Percentiles rank a stretch among this genome's conserved stretches.
phyloP scores from a whole-genome alignment of 2,888 invertebrate species.

The Lycocerus yunnanus region DNA sequence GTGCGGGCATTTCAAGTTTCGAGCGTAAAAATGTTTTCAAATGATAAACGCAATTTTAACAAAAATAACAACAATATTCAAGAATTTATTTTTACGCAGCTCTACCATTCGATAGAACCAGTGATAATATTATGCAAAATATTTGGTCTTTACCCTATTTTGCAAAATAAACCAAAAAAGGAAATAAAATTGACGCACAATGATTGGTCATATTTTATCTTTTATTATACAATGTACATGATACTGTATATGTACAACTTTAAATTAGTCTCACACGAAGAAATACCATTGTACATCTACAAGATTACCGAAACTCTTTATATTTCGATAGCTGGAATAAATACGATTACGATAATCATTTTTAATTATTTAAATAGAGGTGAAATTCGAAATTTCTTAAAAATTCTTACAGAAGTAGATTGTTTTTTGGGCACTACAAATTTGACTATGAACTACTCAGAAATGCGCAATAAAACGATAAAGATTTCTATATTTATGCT shows the following conservation, averaged over 20 bases:
- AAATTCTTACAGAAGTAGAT: constrained; percentile 36
- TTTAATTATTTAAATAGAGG: constrained; percentile 18
- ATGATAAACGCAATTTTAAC: background rate
- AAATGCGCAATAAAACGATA: constrained; percentile 29
- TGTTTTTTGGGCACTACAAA: constrained; percentile 26
- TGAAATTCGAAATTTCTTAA: constrained; percentile 20
- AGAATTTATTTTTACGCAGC: background rate
- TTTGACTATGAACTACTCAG: constrained; percentile 33
- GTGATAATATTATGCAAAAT: constrained; percentile 24
- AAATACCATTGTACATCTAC: constrained; percentile 14
- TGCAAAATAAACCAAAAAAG: constrained; percentile 8
- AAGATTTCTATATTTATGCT: constrained; percentile 28
- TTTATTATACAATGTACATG: constrained; percentile 19
- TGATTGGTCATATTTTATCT: constrained; percentile 31
- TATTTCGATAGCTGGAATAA: constrained; percentile 21
- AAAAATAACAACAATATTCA: background rate
- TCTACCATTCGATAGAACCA: constrained; percentile 12
- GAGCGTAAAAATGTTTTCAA: background rate
- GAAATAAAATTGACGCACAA: constrained; percentile 6
- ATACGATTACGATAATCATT: constrained; percentile 21
- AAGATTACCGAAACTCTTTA: constrained; percentile 22
- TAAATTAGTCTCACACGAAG: constrained; percentile 19
- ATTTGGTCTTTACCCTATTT: constrained; percentile 23
- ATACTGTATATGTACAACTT: constrained; percentile 26
- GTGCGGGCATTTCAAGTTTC: background rate